Base-by-base conservation (phyloP, 2,888 invertebrate species). In the Cremastinae sp. region DNA sequence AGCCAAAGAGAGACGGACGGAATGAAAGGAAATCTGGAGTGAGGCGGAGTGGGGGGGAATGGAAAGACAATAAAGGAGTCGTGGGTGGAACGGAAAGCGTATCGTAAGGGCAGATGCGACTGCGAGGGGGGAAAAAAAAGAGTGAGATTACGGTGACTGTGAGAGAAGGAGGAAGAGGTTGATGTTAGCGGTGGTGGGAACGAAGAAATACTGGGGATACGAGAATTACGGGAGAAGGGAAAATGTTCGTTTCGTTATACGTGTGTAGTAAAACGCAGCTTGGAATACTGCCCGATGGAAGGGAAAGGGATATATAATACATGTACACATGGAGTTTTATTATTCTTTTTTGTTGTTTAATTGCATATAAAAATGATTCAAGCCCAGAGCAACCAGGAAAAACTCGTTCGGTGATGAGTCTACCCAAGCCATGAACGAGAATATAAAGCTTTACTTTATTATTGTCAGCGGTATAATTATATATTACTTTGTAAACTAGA, bases 351-450 rank as follows among this genome's bases (percentile, higher is more conserved):
- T 41, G 37, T 66, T 39, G 49, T 71, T 61, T 65, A 73, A 74
- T 77, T 70, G 73, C 73, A 70, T 70, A 70, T 70, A 75, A 72
- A 64, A 75, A 74, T 70, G 65, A 69, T 75, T 70, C 65, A 78
- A 78, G 74, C 78, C 76, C 78, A 70, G 76, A 70, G 74, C 78
- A 75, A 78, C 78, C 76, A 77, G 78, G 76, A 78, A 75, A 78
- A 78, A 74, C 76, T 78, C 76, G 62, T 71, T 76, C 66, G 49
- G 39, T 61, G 70, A 78, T 66, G 70, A 78, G 76, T 78, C 78
- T 78, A 78, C 76, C 76, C 76, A 78, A 78, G 76, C 74, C 65
- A 70, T 59, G 74, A 77, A 74, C 77, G 65, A 66, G 65, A 77
- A 73, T 61, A 39, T 16, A 39, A 16, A 73, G 73, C 73, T 70